Base-by-base conservation (phyloP, 1,140 invertebrate genomes). In the Panagrolaimus sp. region DNA sequence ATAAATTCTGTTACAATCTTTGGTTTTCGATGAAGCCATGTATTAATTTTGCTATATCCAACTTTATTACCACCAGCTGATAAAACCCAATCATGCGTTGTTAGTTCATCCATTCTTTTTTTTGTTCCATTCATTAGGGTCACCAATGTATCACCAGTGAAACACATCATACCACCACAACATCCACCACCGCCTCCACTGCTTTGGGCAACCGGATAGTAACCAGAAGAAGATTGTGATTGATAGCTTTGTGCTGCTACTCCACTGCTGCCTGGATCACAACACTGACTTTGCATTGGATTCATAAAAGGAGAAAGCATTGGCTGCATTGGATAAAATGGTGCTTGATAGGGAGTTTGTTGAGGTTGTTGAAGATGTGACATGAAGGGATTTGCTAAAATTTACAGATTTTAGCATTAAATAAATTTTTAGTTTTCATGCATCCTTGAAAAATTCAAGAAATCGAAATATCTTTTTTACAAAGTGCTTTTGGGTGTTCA, bases 81-180 rank as follows among this genome's bases (percentile, higher is more conserved):
- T 20, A 66, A 16, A 14, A 75, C 76, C 74, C 74, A 75, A 48
- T 75, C 74, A 20, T 57, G 45, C 25, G 66, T 14, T 8, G 57
- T 46, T 43, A 75, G 47, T 67, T 75, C 63, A 48, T 78, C 72
- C 72, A 75, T 78, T 64, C 66, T 57, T 25, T 75, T 78, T 23
- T 42, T 47, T 46, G 27, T 27, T 44, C 74, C 74, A 69, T 74
- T 48, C n/a, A 47, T 25, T n/a, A 70, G 25, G 16, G 61, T 51
- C 16, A 75, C 76, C n/a, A 44, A 16, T 48, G 72, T 75, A 47
- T 75, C 74, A 16, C 69, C 67, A 47, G 73, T 66, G 44, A 75
- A 75, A 43, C 75, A 78, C 9, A 65, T 25, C 31, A 38, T 38
- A 38, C 31, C 7, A 38, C 31, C 31, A 38, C 31, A 38, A 38